Evolutionary conservation across 2,113 vertebrate genomes (phyloP).

Genomic region (Chloebia gouldiae): DNA sequence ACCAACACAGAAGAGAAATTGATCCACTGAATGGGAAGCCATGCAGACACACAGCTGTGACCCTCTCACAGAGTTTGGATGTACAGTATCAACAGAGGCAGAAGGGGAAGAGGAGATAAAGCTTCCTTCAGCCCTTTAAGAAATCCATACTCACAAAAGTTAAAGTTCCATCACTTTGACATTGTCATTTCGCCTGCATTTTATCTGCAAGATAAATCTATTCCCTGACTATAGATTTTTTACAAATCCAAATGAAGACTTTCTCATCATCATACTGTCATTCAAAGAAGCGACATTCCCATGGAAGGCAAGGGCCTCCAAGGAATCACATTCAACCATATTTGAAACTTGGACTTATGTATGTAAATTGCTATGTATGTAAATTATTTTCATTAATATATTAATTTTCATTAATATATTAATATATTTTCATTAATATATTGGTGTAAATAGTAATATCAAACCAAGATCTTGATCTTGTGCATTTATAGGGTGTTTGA

Average conservation of each 20-base stretch:
- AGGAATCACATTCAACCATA: not conserved
- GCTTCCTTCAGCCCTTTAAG: not conserved
- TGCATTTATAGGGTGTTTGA: not conserved
- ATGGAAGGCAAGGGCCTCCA: not conserved
- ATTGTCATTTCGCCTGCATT: not conserved
- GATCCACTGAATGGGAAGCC: not conserved
- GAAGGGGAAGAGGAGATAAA: not conserved
- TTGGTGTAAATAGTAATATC: not conserved
- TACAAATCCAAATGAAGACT: not conserved
- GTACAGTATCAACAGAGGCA: fast-evolving
- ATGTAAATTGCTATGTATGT: not conserved
- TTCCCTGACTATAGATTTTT: not conserved
- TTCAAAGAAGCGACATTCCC: not conserved
- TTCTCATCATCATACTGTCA: not conserved
- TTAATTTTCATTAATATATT: too few species aligned
- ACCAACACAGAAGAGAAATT: not conserved
- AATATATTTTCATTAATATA: not conserved
- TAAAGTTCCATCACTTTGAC: not conserved
- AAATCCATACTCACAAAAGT: not conserved
- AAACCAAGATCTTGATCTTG: not conserved
- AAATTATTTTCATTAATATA: not conserved
- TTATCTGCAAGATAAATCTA: not conserved
- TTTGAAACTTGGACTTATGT: not conserved
- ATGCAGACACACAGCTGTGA: not conserved
- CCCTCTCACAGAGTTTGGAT: not conserved